Base-by-base conservation (phyloP, 2,888 invertebrate species). In the Scaptomyza flava region DNA sequence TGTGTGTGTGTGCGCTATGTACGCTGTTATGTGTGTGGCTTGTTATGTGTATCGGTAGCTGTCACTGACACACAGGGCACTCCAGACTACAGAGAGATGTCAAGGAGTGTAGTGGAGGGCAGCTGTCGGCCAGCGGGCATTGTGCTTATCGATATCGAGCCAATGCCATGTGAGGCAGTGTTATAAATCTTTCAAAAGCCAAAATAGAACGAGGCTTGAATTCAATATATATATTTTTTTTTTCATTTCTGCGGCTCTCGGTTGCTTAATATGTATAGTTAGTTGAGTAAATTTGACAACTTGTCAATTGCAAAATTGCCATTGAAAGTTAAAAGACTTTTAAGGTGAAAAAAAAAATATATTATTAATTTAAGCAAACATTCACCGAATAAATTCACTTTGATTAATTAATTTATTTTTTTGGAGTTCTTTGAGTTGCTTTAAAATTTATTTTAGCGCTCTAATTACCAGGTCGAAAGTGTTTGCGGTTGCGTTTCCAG, bases 121-220 rank as follows among this genome's bases (percentile, higher is more conserved):
- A 61, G 41, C 11, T 45, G 65, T 17, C 50, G 52, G 47, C 56
- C 53, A 54, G 31, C 46, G 52, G 47, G 68, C 87, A 84, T 77
- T 87, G 75, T 84, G 79, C 82, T 87, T 87, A 84, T 87, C 87
- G 82, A 82, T 81, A 72, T 66, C 68, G 67, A 82, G 73, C 73
- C 81, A 79, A 68, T 73, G 75, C 69, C 73, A 63, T 64, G 45
- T 47, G 51, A 61, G 65, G 54, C 64, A 58, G 7, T 59, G 87
- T 74, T 73, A 84, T 84, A 84, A 84, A 84, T 84, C 83, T 87
- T 75, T 79, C 77, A 81, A 77, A 86, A 75, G 67, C 76, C 74
- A 70, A 41, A 77, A 73, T 74, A 68, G 69, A 69, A 71, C 72
- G 34, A 53, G 65, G 58, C 79, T 74, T 70, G 68, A 79, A 79